Conservation (phyloP, 1,140 invertebrate genomes). For the Achroia grisella region DNA sequence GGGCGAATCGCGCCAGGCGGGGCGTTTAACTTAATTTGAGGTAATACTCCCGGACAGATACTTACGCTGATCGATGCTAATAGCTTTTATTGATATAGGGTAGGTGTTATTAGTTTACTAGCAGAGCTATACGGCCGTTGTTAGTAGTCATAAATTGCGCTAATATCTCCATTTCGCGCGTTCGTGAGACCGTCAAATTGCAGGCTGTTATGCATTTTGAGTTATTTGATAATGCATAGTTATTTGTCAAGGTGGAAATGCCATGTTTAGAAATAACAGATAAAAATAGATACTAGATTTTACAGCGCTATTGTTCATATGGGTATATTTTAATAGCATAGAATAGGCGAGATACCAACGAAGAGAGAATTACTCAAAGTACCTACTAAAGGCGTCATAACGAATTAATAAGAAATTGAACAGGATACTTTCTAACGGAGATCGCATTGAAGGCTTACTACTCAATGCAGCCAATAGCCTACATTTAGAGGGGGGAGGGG, state of each 20-base stretch:
- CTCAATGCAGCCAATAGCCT: too few species aligned
- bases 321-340: too few species aligned
- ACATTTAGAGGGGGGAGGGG: too few species aligned
- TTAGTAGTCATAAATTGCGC: slow-evolving; percentile 49
- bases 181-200: slow-evolving; percentile 48
- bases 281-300: too few species aligned
- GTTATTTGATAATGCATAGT: slow-evolving; percentile 46
- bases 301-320: too few species aligned
- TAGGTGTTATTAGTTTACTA: slow-evolving; percentile 54
- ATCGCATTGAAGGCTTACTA: too few species aligned
- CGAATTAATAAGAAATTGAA: too few species aligned
- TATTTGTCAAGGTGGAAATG: slow-evolving; percentile 21
- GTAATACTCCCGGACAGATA: slow-evolving; percentile 51
- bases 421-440: too few species aligned
- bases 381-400: too few species aligned
- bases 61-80: slow-evolving; percentile 63
- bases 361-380: too few species aligned
- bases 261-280: slow-evolving; percentile 4
- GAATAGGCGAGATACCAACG: too few species aligned
- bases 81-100: slow-evolving; percentile 67
- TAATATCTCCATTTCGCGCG: slow-evolving; percentile 56
- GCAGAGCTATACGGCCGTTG: slow-evolving; percentile 27
- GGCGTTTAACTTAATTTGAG: slow-evolving; percentile 57
- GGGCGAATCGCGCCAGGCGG: slow-evolving; percentile 15
- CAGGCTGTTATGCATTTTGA: slow-evolving; percentile 40